Conservation (phyloP, 2,888 invertebrate species). For the Eupsilia transversa region DNA sequence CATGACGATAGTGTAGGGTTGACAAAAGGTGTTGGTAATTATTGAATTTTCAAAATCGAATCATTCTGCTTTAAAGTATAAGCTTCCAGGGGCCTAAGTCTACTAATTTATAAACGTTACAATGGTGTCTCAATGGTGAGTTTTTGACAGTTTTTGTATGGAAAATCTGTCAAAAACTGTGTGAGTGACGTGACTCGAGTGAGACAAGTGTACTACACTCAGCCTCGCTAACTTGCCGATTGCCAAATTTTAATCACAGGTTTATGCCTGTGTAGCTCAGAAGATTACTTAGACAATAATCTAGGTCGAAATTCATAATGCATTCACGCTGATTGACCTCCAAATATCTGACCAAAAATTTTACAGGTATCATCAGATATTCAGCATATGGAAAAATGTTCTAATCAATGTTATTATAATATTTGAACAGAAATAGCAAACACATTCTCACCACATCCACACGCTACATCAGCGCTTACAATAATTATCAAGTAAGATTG, state of each 20-base stretch:
- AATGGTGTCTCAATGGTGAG: too few relatives aligned
- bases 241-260: neutral
- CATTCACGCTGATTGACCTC: neutral
- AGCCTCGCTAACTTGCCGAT: neutral
- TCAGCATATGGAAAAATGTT: neutral
- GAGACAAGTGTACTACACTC: neutral
- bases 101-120: too few relatives aligned
- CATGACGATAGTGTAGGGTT: constrained; percentile 71
- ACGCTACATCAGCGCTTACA: neutral
- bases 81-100: too few relatives aligned
- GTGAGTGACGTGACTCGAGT: neutral
- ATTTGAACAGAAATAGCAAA: neutral
- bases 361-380: neutral
- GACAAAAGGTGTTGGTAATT: constrained; percentile 7
- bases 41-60: neutral
- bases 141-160: too few relatives aligned
- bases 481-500: too few relatives aligned
- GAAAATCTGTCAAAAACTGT: too few relatives aligned
- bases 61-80: neutral
- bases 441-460: too few relatives aligned
- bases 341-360: neutral
- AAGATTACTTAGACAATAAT: neutral
- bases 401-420: neutral
- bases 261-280: too few relatives aligned
- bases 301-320: neutral